These are phyloP conservation scores for Amblyraja radiata DNA, from an alignment of 2,797 vertebrate species.

Conservation along the genomic window DNA sequence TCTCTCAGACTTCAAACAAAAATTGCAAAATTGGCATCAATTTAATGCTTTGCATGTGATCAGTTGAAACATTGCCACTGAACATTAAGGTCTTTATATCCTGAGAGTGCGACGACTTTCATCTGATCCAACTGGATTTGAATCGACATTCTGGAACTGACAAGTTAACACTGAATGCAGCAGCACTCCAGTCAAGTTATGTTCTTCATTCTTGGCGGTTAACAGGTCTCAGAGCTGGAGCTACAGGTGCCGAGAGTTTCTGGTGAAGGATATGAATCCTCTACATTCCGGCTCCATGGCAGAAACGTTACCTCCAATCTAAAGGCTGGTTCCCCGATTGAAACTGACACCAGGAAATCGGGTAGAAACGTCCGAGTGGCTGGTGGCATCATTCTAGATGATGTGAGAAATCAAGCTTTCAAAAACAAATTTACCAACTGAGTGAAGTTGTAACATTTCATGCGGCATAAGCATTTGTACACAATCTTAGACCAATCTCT, in stretches of 20 bases:
- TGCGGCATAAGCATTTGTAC: not conserved
- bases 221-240: too few species aligned
- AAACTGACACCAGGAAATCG: not conserved
- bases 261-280: not conserved
- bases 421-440: not conserved
- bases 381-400: not conserved
- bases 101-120: not conserved
- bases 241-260: too few species aligned
- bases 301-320: not conserved
- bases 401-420: not conserved
- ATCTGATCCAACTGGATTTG: not conserved
- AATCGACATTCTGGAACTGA: not conserved
- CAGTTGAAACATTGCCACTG: not conserved
- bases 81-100: not conserved
- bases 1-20: not conserved
- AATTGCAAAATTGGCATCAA: not conserved
- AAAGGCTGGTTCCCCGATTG: not conserved
- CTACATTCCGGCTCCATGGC: not conserved
- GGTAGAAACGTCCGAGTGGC: not conserved
- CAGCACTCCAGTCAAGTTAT: not conserved
- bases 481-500: not conserved
- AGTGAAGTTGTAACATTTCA: not conserved
- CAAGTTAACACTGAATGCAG: not conserved
- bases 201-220: not conserved
- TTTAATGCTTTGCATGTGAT: not conserved